Evolutionary conservation across 2,797 vertebrate species (phyloP).

Genomic region (Gymnoscopelus braueri): DNA sequence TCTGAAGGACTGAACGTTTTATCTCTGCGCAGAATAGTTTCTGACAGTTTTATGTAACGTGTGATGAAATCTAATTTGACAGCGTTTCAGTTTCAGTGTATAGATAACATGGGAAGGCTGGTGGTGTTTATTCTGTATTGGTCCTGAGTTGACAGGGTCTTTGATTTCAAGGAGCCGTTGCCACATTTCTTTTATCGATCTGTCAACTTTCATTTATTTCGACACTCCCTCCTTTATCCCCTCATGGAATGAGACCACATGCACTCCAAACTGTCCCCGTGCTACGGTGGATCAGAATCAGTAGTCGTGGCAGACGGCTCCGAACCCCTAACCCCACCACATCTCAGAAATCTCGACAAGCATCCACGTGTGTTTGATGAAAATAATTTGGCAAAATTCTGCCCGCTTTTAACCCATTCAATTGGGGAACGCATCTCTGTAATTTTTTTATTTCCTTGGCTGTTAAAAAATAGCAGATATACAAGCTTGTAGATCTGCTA

Average conservation of each 20-base stretch:
- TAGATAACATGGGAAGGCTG: slow-evolving; percentile 7
- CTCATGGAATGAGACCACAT: slow-evolving; percentile 17
- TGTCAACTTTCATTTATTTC: slow-evolving; percentile 62
- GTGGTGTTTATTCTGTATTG: slow-evolving; percentile 22
- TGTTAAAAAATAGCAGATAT: too few relatives aligned
- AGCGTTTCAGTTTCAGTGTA: slow-evolving; percentile 7
- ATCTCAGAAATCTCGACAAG: not conserved
- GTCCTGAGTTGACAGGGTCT: slow-evolving; percentile 38
- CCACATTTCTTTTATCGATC: slow-evolving; percentile 60
- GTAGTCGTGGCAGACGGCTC: too few relatives aligned
- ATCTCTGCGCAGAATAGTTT: not conserved
- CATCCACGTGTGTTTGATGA: not conserved
- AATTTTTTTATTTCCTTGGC: too few relatives aligned
- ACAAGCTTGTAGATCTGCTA: too few relatives aligned
- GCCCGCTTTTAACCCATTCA: too few relatives aligned
- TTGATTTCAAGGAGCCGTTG: slow-evolving; percentile 27
- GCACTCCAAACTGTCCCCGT: slow-evolving; percentile 9
- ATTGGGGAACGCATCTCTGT: too few relatives aligned
- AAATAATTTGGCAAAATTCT: slow-evolving; percentile 6
- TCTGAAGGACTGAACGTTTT: not conserved
- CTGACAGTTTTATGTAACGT: not conserved
- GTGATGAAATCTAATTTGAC: not conserved
- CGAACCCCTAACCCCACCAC: too few relatives aligned
- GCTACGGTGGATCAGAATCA: not conserved
- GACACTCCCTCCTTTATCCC: slow-evolving; percentile 48